Evolutionary conservation across 2,888 invertebrate species (phyloP), one percentile per base, ranked within the genome.

Genomic region (Ephialtes manifestator): DNA sequence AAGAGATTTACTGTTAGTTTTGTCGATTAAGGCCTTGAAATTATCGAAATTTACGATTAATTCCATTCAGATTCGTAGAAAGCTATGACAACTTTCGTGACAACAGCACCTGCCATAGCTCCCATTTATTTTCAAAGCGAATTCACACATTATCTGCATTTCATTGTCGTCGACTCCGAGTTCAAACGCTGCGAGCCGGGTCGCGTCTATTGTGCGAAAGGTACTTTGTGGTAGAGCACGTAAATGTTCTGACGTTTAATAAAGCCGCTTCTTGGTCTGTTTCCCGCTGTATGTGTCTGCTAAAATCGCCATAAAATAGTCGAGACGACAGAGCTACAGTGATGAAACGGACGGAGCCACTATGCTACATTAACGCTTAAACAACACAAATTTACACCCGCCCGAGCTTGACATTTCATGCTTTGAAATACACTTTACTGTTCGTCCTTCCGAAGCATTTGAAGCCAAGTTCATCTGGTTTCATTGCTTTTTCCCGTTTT

Each of bases 241-340:
- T 39, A 70, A 70, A 78, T 75, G 53, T 75, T 53, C 63, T 58
- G 83, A 85, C 85, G 82, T 85, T 82, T 85, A 80, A 80, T 76
- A 63, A 78, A 81, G 43, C 65, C 35, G 60, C 48, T 20, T 35
- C 63, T 20, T 63, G 72, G 18, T n/a, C 7, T 39, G 13, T 15
- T 31, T 31, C 51, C 51, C 58, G 70, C 35, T 58, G 43, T 24
- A 31, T 43, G 58, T 43, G 35, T 28, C 53, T 55, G 70, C 48
- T 75, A 72, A 77, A 67, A 81, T 71, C 53, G 55, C 43, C 58
- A 35, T 48, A 58, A 46, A 55, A 18, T 43, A 51, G 35, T 53
- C 20, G 13, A 39, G 20, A 55, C 55, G 51, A 28, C 58, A 68
- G 20, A 70, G 31, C 63, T 43, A 48, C 31, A 70, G 15, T 63